phyloP scores from a whole-genome alignment of 2,113 vertebrate species.

The Chionomys nivalis region DNA sequence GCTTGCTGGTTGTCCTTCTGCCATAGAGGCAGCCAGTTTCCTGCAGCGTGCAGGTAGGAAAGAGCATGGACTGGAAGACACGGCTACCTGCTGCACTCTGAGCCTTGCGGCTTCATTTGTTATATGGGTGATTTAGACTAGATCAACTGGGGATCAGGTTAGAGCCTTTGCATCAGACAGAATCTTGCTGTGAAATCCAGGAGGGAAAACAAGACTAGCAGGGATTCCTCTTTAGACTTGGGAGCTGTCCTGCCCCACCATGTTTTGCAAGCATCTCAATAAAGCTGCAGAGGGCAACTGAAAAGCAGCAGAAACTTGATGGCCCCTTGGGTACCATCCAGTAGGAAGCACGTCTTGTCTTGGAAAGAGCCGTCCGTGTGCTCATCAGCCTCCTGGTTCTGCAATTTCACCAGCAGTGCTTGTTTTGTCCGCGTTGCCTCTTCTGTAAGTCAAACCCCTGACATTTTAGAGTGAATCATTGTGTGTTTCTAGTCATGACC shows the following conservation, averaged over 20 bases:
- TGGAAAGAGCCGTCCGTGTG: neutral
- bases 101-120: neutral
- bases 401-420: neutral
- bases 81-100: neutral
- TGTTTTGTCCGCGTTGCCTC: neutral
- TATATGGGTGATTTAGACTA: neutral
- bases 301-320: neutral
- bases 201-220: neutral
- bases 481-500: neutral
- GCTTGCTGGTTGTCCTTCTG: neutral
- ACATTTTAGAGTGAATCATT: neutral
- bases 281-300: neutral
- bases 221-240: neutral
- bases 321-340: neutral
- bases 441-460: neutral
- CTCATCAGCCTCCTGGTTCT: neutral
- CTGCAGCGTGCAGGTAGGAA: neutral
- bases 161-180: neutral
- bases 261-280: neutral
- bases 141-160: neutral
- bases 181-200: neutral
- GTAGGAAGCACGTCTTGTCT: neutral
- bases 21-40: fast-evolving
- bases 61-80: neutral
- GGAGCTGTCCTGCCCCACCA: neutral